These are phyloP conservation scores for Nibea albiflora DNA, from an alignment of 2,113 vertebrate genomes.

Conservation along the genomic window DNA sequence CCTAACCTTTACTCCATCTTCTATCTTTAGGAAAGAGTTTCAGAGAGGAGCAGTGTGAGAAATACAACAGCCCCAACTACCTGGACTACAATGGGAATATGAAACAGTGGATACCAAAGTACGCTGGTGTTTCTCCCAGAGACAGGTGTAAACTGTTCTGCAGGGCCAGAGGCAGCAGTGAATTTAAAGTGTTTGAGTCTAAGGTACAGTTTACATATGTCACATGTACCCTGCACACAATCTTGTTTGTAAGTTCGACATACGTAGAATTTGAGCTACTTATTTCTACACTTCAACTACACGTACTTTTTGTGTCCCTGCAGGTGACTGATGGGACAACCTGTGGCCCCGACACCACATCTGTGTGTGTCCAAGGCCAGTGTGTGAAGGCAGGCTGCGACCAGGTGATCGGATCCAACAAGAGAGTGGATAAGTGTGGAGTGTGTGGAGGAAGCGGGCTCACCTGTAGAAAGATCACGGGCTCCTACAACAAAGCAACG, in stretches of 20 bases:
- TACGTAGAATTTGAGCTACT: not conserved
- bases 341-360: conserved; percentile 94
- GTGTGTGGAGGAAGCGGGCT: conserved; percentile 92
- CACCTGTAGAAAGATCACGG: conserved; percentile 91
- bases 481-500: conserved; percentile 89
- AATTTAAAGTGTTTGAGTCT: conserved; percentile 96
- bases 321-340: conserved; percentile 95
- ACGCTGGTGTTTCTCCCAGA: conserved; percentile 91
- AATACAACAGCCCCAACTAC: conserved; percentile 90
- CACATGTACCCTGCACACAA: not conserved
- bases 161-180: conserved; percentile 89
- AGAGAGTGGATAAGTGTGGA: conserved; percentile 94
- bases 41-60: conserved; percentile 96
- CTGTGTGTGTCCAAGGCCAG: conserved; percentile 95
- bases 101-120: conserved; percentile 96
- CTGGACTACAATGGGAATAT: conserved; percentile 87
- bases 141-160: conserved; percentile 97
- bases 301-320: not conserved
- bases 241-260: not conserved
- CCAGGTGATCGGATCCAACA: conserved; percentile 91
- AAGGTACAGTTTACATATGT: conserved; percentile 83
- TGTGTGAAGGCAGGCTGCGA: conserved; percentile 98
- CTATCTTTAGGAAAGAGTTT: conserved; percentile 90
- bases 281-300: not conserved
- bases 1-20: not conserved